Conservation (phyloP, 37 sponge, comb jelly and placozoan species). For the Cladorhizidae sp. region DNA sequence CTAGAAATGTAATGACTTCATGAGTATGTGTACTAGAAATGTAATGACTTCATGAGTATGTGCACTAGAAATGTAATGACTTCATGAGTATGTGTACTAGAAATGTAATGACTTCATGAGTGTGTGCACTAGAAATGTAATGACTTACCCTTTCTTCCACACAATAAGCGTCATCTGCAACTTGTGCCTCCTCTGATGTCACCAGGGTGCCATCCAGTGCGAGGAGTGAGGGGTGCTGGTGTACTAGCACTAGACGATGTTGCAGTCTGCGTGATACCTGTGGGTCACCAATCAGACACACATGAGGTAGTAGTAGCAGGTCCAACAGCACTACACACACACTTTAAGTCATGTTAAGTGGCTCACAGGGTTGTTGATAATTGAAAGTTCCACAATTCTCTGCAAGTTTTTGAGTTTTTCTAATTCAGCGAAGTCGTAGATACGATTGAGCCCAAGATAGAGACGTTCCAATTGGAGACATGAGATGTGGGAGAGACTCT, state of each 20-base stretch:
- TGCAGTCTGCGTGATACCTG: conserved; percentile 71
- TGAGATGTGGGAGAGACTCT: conserved; percentile 75
- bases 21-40: no score
- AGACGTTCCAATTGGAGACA: conserved; percentile 71
- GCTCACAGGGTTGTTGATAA: conserved; percentile 87
- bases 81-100: no score
- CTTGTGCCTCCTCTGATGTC: conserved; percentile 52
- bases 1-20: no score
- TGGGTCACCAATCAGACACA: background rate
- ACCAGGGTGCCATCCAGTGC: conserved; percentile 74
- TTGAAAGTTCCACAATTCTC: conserved; percentile 80
- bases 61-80: no score
- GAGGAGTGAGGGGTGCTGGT: conserved; percentile 52
- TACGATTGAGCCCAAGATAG: conserved; percentile 87
- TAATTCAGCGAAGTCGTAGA: conserved; percentile 85
- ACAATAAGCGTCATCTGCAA: background rate
- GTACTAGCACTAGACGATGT: conserved; percentile 61
- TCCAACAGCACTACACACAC: background rate
- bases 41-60: no score
- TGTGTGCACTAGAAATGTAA: no score
- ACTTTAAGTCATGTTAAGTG: background rate
- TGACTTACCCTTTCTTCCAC: background rate
- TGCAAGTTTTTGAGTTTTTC: conserved; percentile 77
- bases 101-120: no score
- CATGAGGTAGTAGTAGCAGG: background rate